These are phyloP conservation scores for Phortica magna DNA, from an alignment of 2,888 invertebrate species.

Conservation along the genomic window DNA sequence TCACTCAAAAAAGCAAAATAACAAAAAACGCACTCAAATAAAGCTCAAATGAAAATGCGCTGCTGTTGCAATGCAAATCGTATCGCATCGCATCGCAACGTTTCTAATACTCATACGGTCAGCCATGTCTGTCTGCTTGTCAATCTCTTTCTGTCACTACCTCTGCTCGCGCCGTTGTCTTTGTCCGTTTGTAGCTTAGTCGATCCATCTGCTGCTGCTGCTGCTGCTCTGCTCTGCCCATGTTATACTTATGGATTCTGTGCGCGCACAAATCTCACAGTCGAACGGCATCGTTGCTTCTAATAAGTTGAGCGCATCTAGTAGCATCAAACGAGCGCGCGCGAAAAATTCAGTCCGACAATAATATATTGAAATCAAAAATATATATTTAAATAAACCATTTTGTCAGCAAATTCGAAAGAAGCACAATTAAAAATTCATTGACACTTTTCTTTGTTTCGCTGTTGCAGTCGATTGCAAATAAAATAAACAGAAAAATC, in stretches of 20 bases:
- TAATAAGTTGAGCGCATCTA: constrained; percentile 62
- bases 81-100: neutral
- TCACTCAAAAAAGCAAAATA: constrained; percentile 1
- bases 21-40: neutral
- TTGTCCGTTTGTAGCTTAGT: neutral
- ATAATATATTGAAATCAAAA: constrained; percentile 25
- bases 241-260: constrained; percentile 16
- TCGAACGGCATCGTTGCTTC: constrained; percentile 63
- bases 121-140: neutral
- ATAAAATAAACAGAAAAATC: neutral
- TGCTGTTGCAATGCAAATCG: constrained; percentile 8
- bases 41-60: constrained; percentile 1
- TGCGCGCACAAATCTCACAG: constrained; percentile 47
- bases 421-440: neutral
- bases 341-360: constrained; percentile 41
- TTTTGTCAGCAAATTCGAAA: neutral
- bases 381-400: neutral
- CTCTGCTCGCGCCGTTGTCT: neutral
- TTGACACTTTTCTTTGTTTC: neutral
- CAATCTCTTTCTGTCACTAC: neutral
- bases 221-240: neutral
- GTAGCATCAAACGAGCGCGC: constrained; percentile 48
- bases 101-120: neutral
- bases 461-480: neutral
- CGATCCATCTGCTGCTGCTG: neutral